Evolutionary conservation across 2,797 vertebrate species (phyloP).

Genomic region (Hippocampus kuda): DNA sequence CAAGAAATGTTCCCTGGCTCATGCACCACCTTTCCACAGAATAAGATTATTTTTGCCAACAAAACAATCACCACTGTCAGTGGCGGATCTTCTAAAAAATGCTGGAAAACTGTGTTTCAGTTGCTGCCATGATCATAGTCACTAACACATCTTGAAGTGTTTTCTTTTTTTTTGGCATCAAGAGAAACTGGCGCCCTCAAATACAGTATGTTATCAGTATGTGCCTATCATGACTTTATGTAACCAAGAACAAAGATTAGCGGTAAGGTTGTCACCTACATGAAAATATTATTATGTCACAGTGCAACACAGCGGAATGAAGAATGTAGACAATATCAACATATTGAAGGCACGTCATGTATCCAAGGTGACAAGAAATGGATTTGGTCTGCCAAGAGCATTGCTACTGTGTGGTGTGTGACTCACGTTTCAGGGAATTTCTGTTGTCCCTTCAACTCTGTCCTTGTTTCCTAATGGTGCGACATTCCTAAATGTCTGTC

Average conservation of each 20-base stretch:
- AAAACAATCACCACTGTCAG: neutral
- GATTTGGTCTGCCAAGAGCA: slow-evolving; percentile 3
- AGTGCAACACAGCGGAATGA: neutral
- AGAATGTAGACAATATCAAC: neutral
- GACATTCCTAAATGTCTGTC: slow-evolving; percentile 47
- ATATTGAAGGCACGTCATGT: neutral
- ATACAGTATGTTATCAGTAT: slow-evolving; percentile 25
- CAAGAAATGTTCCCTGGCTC: neutral
- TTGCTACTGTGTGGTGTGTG: slow-evolving; percentile 21
- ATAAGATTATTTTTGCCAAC: neutral
- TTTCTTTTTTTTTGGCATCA: slow-evolving; percentile 20
- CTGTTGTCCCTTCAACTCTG: slow-evolving; percentile 21
- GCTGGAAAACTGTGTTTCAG: neutral
- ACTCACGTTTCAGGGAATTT: slow-evolving; percentile 45
- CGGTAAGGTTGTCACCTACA: neutral
- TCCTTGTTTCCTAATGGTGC: slow-evolving; percentile 40
- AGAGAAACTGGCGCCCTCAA: slow-evolving; percentile 10
- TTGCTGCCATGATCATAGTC: slow-evolving; percentile 1
- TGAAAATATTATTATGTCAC: neutral
- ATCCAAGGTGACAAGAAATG: neutral
- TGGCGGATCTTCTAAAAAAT: neutral
- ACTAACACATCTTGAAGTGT: slow-evolving; percentile 30
- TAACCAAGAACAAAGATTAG: slow-evolving; percentile 6
- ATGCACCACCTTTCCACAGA: neutral
- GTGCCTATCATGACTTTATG: slow-evolving; percentile 17